Evolutionary conservation across 2,113 vertebrate genomes (phyloP).

Genomic region (Fulica atra): DNA sequence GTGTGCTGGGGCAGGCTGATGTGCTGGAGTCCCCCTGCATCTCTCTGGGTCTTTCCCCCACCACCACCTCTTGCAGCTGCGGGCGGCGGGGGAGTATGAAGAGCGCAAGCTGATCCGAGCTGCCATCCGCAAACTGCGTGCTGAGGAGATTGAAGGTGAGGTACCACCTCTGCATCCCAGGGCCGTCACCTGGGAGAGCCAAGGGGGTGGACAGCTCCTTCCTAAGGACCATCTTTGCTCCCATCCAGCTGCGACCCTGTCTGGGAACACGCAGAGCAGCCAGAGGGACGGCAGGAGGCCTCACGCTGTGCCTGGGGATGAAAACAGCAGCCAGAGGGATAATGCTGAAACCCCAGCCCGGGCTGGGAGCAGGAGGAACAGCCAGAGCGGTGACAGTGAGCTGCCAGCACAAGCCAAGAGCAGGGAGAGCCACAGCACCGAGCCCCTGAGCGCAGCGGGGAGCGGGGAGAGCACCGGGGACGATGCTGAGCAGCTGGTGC

Average conservation of each 20-base stretch:
- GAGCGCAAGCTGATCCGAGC: constrained; percentile 92
- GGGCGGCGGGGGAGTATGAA: constrained; percentile 84
- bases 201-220: not conserved
- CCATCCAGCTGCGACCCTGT: constrained; percentile 66
- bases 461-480: not conserved
- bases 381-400: not conserved
- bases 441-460: not conserved
- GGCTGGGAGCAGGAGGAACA: not conserved
- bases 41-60: not conserved
- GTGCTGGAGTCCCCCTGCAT: not conserved
- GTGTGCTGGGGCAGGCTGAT: rapidly evolving
- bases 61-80: constrained; percentile 80
- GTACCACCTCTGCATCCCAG: rapidly evolving
- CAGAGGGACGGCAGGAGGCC: not conserved
- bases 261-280: constrained; percentile 52
- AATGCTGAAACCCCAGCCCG: not conserved
- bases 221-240: not conserved
- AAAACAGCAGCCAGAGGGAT: not conserved
- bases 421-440: not conserved
- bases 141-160: constrained; percentile 86
- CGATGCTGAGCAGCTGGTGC: rapidly evolving
- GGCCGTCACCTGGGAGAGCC: not conserved
- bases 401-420: constrained; percentile 25
- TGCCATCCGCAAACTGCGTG: constrained; percentile 87
- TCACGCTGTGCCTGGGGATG: rapidly evolving